Conservation (phyloP, 2,113 vertebrate genomes). For the Xyrauchen texanus region DNA sequence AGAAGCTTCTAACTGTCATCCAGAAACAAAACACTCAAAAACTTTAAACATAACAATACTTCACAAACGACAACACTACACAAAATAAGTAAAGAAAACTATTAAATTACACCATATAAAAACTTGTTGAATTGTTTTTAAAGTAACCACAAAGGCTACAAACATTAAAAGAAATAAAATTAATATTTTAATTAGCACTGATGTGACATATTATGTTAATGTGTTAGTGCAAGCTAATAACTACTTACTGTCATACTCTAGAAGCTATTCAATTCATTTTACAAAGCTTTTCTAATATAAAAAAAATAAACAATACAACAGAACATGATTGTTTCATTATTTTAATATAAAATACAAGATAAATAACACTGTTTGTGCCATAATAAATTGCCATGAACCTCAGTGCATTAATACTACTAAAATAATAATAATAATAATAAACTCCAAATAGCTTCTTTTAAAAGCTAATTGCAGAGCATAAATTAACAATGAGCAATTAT, state of each 20-base stretch:
- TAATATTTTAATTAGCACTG: constrained; percentile 64
- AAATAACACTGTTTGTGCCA: constrained; percentile 12
- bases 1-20: no score
- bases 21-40: no score
- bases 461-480: constrained; percentile 25
- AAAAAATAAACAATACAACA: constrained; percentile 36
- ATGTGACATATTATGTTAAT: constrained; percentile 55
- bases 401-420: constrained; percentile 1
- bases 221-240: constrained; percentile 60
- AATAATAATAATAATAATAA: neutral
- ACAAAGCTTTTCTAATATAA: constrained; percentile 17
- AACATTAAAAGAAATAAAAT: constrained; percentile 51
- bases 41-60: no score
- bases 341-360: constrained; percentile 4
- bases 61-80: no score
- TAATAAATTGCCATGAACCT: constrained; percentile 11
- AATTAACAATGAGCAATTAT: constrained; percentile 12
- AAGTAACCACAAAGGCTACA: constrained; percentile 40
- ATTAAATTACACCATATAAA: no score
- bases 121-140: constrained; percentile 19
- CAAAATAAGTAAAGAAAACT: no score
- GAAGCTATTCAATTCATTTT: constrained; percentile 60
- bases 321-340: neutral
- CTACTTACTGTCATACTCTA: constrained; percentile 49
- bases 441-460: no score